These are phyloP conservation scores for Acanthopleura granulata DNA, from an alignment of 2,888 invertebrate species.

Conservation along the genomic window DNA sequence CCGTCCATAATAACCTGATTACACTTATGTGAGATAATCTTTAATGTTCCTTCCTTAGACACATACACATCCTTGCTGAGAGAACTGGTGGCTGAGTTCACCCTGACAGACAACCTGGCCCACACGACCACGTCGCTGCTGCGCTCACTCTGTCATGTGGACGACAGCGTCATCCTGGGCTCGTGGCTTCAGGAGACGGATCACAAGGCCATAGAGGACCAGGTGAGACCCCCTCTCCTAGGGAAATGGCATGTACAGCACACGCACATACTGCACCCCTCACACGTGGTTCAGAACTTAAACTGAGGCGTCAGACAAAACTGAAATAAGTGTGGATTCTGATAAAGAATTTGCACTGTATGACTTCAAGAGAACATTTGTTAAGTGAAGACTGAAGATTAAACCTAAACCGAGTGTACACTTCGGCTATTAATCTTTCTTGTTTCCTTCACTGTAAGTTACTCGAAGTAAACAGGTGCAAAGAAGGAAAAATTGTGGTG, in stretches of 20 bases:
- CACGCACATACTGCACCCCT: too few relatives aligned
- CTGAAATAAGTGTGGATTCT: not conserved
- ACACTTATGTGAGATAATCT: too few relatives aligned
- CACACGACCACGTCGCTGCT: constrained; percentile 86
- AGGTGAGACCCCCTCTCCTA: constrained; percentile 75
- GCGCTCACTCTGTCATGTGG: constrained; percentile 86
- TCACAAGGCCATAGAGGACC: constrained; percentile 96
- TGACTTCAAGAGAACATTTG: too few relatives aligned
- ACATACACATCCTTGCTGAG: constrained; percentile 87
- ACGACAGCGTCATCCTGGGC: constrained; percentile 91
- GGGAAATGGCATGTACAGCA: not conserved
- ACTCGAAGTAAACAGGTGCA: too few relatives aligned
- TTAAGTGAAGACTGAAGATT: too few relatives aligned
- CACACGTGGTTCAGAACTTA: not conserved
- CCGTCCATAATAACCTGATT: too few relatives aligned
- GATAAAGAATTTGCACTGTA: too few relatives aligned
- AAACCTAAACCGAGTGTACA: too few relatives aligned
- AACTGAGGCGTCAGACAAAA: not conserved
- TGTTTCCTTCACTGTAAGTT: too few relatives aligned
- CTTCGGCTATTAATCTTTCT: too few relatives aligned
- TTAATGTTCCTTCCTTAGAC: constrained; percentile 44
- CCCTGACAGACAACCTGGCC: constrained; percentile 92
- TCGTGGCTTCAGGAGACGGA: constrained; percentile 97
- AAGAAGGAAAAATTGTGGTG: too few relatives aligned
- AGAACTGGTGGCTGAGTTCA: constrained; percentile 93